A percentile compares a stretch with the other conserved stretches of the same genome.
phyloP scores from a whole-genome alignment of 2,797 vertebrate species.

The Gastrophryne carolinensis region DNA sequence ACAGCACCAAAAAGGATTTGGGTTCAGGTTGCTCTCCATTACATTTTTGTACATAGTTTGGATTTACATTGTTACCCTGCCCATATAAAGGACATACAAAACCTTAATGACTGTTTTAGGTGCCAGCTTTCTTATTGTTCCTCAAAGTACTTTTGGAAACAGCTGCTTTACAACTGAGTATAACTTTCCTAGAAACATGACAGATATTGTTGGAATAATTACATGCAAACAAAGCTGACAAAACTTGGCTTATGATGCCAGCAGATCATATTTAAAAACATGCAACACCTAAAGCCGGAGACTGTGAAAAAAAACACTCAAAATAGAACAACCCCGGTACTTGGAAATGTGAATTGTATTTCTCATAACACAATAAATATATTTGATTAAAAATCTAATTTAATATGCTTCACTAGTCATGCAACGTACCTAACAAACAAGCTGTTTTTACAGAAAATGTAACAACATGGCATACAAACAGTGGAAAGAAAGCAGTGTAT shows the following conservation, averaged over 20 bases:
- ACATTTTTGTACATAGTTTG: too few species aligned
- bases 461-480: background rate
- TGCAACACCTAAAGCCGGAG: background rate
- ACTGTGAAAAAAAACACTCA: background rate
- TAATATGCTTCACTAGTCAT: background rate
- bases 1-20: too few species aligned
- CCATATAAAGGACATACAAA: too few species aligned
- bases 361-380: background rate
- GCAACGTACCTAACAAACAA: background rate
- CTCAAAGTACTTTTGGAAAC: background rate
- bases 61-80: too few species aligned
- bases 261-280: background rate
- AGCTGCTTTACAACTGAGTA: background rate
- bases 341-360: slow-evolving; percentile 5
- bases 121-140: background rate
- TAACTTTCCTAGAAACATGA: background rate
- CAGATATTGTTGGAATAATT: background rate
- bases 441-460: background rate
- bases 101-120: too few species aligned
- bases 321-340: slow-evolving; percentile 24
- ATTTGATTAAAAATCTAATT: background rate
- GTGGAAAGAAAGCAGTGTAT: background rate
- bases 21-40: too few species aligned
- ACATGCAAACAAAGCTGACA: background rate
- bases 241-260: background rate